A percentile compares a stretch with the other conserved stretches of the same genome.
Evolutionary conservation across 37 sponge, comb jelly and placozoan species (phyloP).

Genomic region (Bolinopsis microptera): DNA sequence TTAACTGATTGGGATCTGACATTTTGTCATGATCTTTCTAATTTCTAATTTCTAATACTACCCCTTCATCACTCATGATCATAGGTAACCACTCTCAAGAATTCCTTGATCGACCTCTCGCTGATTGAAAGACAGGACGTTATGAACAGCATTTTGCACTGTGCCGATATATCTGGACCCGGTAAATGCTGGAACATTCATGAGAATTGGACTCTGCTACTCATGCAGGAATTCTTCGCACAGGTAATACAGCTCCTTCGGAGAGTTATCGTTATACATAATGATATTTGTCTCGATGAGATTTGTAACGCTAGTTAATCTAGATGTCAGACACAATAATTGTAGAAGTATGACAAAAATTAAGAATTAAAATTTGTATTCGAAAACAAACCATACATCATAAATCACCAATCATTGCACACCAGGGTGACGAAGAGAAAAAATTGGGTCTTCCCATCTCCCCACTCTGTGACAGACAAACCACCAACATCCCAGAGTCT

Average conservation of each 20-base stretch:
- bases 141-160: conserved; percentile 74
- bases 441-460: background rate
- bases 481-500: conserved; percentile 20
- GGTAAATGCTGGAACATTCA: conserved; percentile 80
- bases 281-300: no score
- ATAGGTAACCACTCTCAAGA: background rate
- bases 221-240: conserved; percentile 82
- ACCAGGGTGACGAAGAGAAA: conserved; percentile 10
- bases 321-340: no score
- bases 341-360: no score
- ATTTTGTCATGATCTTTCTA: no score
- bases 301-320: no score
- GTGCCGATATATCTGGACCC: conserved; percentile 85
- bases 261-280: no score
- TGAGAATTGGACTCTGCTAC: conserved; percentile 70
- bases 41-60: no score
- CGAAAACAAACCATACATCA: no score
- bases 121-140: conserved; percentile 71
- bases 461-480: conserved; percentile 24
- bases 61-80: no score
- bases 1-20: no score
- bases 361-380: no score
- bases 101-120: background rate
- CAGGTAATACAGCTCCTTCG: conserved; percentile 72
- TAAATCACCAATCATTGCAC: no score